Evolutionary conservation across 2,888 invertebrate species (phyloP).

Genomic region (Megastigmus dorsalis): DNA sequence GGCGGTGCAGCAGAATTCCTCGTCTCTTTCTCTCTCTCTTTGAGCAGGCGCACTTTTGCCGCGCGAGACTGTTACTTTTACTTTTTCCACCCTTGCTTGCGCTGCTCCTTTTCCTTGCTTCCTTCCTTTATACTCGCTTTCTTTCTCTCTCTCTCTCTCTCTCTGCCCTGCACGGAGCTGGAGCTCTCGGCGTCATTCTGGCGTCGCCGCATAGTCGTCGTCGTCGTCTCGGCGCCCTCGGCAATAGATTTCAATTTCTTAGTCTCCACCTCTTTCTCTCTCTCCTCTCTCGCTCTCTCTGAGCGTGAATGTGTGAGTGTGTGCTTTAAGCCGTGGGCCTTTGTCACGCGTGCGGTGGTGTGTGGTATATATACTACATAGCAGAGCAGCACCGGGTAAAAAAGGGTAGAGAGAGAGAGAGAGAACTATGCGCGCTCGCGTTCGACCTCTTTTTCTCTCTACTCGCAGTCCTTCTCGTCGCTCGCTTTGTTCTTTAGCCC

Average conservation of each 20-base stretch:
- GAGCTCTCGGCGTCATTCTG: slow-evolving; percentile 19
- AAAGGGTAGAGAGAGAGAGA: neutral
- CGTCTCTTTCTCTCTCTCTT: slow-evolving; percentile 1
- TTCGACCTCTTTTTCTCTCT: too few species aligned
- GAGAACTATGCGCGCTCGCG: neutral
- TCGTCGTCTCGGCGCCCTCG: slow-evolving; percentile 28
- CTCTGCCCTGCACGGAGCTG: neutral
- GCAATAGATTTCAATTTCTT: slow-evolving; percentile 46
- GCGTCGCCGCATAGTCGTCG: slow-evolving; percentile 10
- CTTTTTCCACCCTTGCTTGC: too few species aligned
- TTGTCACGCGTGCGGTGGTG: too few species aligned
- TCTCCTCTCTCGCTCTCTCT: slow-evolving; percentile 18
- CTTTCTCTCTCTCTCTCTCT: neutral
- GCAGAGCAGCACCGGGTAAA: neutral
- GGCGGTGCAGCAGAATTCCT: neutral
- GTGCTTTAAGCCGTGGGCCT: too few species aligned
- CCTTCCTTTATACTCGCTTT: neutral
- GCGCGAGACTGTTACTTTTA: too few species aligned
- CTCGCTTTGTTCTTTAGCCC: too few species aligned
- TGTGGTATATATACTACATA: too few species aligned
- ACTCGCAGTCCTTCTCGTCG: too few species aligned
- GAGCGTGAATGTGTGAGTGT: too few species aligned
- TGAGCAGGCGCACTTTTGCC: too few species aligned
- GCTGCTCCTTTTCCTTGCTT: neutral
- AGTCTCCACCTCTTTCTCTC: slow-evolving; percentile 22